Base-by-base conservation (phyloP, 2,797 vertebrate species). In the Meriones psammophilus region DNA sequence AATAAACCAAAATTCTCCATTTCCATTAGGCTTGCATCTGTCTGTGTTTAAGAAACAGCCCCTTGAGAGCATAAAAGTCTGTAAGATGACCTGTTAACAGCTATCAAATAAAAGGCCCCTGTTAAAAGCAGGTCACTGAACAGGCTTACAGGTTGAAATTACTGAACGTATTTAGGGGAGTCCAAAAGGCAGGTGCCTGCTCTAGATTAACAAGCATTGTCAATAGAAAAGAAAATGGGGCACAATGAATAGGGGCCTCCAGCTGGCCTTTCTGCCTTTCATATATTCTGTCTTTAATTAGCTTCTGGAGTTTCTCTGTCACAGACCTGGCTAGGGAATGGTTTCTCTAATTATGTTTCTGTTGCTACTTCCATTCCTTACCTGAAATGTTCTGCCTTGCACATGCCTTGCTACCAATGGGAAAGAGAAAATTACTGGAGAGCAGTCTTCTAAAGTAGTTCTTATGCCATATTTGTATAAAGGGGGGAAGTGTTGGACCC, bases 21-120 rank as follows among this genome's bases (percentile, higher is more conserved):
- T 96, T 93, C 92, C 89, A 95, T 92, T 97, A 85, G 91, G 60
- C 68, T 80, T 92, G 84, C 88, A 92, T 88, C 76, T 68, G 56
- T 22, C 77, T n/a, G 50, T 74, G 26, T 28, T 46, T 86, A 69
- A 56, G 77, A 86, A 91, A 60, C 62, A 94, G 42, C 30, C 86
- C 69, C 46, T 18, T 74, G 86, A 83, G 50, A 94, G 74, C 39
- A 71, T 56, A 92, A 26, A 88, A 54, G 33, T 85, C 71, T 93
- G 42, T 22, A 42, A 42, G 69, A 54, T 14, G 64, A 33, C 89
- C 64, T 86, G 3, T 50, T 94, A 74, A 42, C 71, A 30, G 30
- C 22, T 71, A 66, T n/a, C 36, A 91, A 92, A 89, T 62, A 58
- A 76, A 96, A 86, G 22, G 26, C 13, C 42, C 46, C n/a, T 74